phyloP scores from a whole-genome alignment of 2,113 vertebrate species.

The Nothoprocta pentlandii region DNA sequence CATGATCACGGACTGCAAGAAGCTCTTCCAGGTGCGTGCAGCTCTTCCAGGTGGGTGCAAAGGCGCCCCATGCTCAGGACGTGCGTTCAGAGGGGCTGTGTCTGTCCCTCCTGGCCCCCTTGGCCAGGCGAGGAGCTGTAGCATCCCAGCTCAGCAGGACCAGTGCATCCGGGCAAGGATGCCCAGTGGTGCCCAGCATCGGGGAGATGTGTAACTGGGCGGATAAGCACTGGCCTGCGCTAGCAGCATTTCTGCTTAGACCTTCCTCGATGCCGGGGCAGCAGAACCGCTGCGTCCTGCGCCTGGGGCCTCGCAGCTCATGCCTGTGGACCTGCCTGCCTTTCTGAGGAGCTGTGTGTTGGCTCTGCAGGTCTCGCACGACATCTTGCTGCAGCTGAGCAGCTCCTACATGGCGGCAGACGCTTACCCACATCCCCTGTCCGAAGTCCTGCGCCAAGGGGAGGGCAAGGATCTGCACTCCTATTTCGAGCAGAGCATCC shows the following conservation, averaged over 20 bases:
- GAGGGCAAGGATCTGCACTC: slow-evolving; percentile 73
- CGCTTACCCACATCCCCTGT: slow-evolving; percentile 75
- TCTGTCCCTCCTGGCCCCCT: accelerated
- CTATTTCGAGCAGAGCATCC: slow-evolving; percentile 82
- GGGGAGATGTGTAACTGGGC: background rate
- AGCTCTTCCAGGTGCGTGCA: slow-evolving; percentile 86
- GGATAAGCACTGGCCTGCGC: background rate
- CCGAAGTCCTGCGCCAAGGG: slow-evolving; percentile 65
- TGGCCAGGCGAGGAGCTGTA: accelerated
- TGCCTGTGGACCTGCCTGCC: background rate
- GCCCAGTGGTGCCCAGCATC: no score
- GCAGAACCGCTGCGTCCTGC: no score
- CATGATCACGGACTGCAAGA: slow-evolving; percentile 90
- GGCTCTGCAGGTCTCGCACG: slow-evolving; percentile 81
- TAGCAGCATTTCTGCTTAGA: background rate
- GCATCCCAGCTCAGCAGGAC: background rate
- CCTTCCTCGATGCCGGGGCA: no score
- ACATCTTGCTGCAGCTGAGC: slow-evolving; percentile 85
- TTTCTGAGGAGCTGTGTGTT: background rate
- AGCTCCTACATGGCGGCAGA: slow-evolving; percentile 83
- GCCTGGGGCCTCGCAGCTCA: no score
- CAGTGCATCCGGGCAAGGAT: background rate
- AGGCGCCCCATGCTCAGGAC: background rate
- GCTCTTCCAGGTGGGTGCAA: background rate
- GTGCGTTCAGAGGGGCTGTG: accelerated